These are phyloP conservation scores for Lamprotornis superbus DNA, from an alignment of 2,113 vertebrate genomes.

Conservation along the genomic window DNA sequence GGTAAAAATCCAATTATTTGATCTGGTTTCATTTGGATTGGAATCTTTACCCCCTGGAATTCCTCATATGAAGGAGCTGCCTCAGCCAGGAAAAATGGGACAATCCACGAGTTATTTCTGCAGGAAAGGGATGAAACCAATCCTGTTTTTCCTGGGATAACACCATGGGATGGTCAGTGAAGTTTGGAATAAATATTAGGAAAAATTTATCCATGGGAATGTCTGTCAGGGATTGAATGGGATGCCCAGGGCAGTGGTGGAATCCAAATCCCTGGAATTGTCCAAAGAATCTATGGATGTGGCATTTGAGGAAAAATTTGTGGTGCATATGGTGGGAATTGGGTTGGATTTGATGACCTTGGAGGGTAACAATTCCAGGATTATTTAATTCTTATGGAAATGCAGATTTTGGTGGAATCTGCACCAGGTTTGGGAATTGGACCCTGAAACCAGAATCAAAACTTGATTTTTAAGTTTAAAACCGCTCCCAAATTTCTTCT, in stretches of 20 bases:
- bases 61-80: background rate
- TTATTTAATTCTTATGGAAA: background rate
- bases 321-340: too few species aligned
- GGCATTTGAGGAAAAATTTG: background rate
- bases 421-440: background rate
- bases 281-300: too few species aligned
- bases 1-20: background rate
- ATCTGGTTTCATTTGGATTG: background rate
- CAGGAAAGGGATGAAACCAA: background rate
- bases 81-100: background rate
- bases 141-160: background rate
- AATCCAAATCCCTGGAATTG: background rate
- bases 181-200: background rate
- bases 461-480: background rate
- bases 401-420: background rate
- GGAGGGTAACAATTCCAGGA: background rate
- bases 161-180: too few species aligned
- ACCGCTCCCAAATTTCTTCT: fast-evolving
- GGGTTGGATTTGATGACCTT: background rate
- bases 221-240: background rate
- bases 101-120: background rate
- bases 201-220: background rate
- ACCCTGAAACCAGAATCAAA: background rate
- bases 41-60: background rate
- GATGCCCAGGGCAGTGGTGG: background rate